Evolutionary conservation across 1,140 invertebrate species (phyloP).

Genomic region (Neodiprion pinetum): DNA sequence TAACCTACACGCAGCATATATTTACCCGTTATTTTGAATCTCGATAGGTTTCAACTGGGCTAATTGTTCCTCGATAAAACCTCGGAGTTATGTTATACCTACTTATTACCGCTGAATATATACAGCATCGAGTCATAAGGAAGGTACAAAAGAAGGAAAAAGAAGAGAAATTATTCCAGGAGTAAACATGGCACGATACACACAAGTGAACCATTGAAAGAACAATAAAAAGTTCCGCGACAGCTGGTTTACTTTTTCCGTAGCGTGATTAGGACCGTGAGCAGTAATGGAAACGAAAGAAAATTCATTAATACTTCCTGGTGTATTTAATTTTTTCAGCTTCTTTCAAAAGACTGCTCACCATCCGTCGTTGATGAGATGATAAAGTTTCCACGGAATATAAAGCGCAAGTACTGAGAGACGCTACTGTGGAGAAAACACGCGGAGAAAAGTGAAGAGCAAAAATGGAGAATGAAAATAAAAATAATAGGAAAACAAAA

Average conservation of each 20-base stretch:
- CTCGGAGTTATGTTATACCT: neutral
- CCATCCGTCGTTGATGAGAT: neutral
- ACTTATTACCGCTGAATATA: no score
- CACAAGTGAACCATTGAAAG: neutral
- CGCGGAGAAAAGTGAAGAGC: no score
- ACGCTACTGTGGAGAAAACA: no score
- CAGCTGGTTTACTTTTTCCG: no score
- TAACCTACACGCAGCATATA: neutral
- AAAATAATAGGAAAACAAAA: no score
- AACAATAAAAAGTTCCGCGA: neutral
- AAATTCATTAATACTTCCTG: neutral
- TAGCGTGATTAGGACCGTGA: no score
- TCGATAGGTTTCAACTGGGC: neutral
- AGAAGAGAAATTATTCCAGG: neutral
- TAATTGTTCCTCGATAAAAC: constrained; percentile 1
- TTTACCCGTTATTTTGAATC: neutral
- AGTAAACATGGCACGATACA: neutral
- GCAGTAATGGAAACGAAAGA: no score
- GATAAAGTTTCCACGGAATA: neutral
- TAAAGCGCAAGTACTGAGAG: no score
- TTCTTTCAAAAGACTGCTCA: neutral
- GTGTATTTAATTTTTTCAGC: neutral
- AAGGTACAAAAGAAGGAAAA: neutral
- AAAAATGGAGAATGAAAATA: no score
- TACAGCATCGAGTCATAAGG: neutral